Conservation (phyloP, 2,888 invertebrate genomes). For the Limnephilus rhombicus region DNA sequence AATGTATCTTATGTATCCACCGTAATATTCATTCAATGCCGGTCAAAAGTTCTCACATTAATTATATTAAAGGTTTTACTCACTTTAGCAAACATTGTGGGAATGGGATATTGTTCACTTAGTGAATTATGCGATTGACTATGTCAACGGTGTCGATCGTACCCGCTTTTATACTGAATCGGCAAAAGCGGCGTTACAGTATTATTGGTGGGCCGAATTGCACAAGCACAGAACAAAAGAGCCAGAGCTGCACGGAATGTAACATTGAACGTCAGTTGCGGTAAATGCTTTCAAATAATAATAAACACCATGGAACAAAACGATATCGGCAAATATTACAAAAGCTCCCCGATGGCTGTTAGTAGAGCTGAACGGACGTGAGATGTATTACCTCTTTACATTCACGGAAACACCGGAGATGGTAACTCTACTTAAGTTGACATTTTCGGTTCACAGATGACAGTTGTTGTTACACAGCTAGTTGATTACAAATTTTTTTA, state of each 20-base stretch:
- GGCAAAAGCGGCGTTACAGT: slow-evolving; percentile 32
- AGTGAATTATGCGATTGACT: slow-evolving; percentile 61
- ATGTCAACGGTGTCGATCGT: slow-evolving; percentile 49
- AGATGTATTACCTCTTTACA: not conserved
- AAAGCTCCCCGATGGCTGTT: slow-evolving; percentile 47
- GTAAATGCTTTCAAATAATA: slow-evolving; percentile 58
- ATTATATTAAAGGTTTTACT: slow-evolving; percentile 45
- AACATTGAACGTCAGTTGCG: slow-evolving; percentile 61
- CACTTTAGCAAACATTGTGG: slow-evolving; percentile 64
- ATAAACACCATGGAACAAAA: slow-evolving; percentile 39
- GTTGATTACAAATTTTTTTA: not conserved
- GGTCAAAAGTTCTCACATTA: slow-evolving; percentile 22
- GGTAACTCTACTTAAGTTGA: not conserved
- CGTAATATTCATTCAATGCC: not conserved
- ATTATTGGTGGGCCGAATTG: slow-evolving; percentile 51
- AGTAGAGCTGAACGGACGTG: slow-evolving; percentile 56
- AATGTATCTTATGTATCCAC: not conserved
- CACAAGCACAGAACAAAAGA: slow-evolving; percentile 56
- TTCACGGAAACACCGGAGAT: not conserved
- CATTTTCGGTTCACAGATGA: not conserved
- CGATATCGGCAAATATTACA: slow-evolving; percentile 53
- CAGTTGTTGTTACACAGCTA: not conserved
- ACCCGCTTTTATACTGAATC: slow-evolving; percentile 63
- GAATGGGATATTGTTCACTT: slow-evolving; percentile 45
- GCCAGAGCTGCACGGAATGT: slow-evolving; percentile 55